Evolutionary conservation across 2,113 vertebrate genomes (phyloP).

Genomic region (Galemys pyrenaicus): DNA sequence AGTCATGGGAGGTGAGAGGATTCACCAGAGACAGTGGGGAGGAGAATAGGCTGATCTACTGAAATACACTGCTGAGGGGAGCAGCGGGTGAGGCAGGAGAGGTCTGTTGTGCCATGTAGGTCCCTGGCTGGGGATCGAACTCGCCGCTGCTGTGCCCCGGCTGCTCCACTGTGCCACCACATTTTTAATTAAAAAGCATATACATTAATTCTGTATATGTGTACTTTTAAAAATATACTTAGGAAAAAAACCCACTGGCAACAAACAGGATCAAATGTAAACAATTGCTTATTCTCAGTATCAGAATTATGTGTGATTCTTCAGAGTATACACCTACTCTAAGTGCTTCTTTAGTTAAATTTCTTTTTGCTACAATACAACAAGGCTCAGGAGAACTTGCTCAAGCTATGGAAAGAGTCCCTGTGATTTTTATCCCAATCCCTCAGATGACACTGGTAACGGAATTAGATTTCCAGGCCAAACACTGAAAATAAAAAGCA

Average conservation of each 20-base stretch:
- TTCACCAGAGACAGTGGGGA: too few species aligned
- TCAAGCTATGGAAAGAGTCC: background rate
- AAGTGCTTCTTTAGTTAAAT: background rate
- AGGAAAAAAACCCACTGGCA: background rate
- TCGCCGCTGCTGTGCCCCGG: too few species aligned
- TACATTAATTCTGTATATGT: background rate
- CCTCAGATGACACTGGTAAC: background rate
- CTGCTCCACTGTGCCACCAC: too few species aligned
- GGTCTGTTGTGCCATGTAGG: too few species aligned
- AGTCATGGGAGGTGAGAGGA: too few species aligned
- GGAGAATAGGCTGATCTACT: too few species aligned
- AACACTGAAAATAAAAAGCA: background rate
- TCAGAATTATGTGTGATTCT: background rate
- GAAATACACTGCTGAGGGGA: too few species aligned
- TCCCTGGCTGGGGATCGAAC: too few species aligned
- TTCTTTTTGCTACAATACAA: background rate
- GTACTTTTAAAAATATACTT: conserved; percentile 16
- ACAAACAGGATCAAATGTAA: background rate
- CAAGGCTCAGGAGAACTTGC: background rate
- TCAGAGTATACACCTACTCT: background rate
- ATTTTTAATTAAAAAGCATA: background rate
- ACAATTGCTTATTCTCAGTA: background rate
- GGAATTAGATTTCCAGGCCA: background rate
- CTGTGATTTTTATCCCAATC: background rate
- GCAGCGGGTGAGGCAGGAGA: too few species aligned